Evolutionary conservation across 2,888 invertebrate species (phyloP).

Genomic region (Apeira syringaria): DNA sequence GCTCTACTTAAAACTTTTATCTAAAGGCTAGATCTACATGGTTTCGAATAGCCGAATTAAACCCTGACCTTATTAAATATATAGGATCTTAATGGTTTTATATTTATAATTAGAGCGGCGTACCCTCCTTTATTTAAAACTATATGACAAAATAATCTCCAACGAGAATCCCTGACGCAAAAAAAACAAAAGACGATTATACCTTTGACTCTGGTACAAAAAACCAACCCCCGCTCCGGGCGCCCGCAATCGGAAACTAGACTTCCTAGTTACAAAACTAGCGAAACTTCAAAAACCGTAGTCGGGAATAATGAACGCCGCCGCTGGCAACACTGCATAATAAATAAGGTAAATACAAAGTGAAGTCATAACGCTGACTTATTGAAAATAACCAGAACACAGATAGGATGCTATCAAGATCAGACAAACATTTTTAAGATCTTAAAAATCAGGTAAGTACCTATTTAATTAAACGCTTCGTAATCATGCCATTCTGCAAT

Average conservation of each 20-base stretch:
- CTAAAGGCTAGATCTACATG: too few species aligned
- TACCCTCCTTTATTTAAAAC: not conserved
- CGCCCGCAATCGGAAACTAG: slow-evolving; percentile 21
- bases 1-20: too few species aligned
- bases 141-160: not conserved
- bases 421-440: too few species aligned
- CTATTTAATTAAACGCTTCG: too few species aligned
- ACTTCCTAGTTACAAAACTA: slow-evolving; percentile 21
- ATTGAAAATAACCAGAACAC: slow-evolving; percentile 1
- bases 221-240: slow-evolving; percentile 2
- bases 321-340: slow-evolving; percentile 19
- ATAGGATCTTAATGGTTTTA: too few species aligned
- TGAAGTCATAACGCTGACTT: slow-evolving; percentile 6
- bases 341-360: slow-evolving; percentile 20
- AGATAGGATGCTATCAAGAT: not conserved
- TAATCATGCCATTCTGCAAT: too few species aligned
- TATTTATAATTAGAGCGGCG: too few species aligned
- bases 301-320: slow-evolving; percentile 15
- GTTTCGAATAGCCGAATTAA: too few species aligned
- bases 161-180: not conserved
- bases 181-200: slow-evolving; percentile 9
- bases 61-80: too few species aligned
- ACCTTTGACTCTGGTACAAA: slow-evolving; percentile 4
- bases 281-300: slow-evolving; percentile 20
- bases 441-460: too few species aligned